Percentiles rank a stretch among this genome's conserved stretches.
Evolutionary conservation across 2,797 vertebrate species (phyloP).

Genomic region (Coccyzus lansbergi): DNA sequence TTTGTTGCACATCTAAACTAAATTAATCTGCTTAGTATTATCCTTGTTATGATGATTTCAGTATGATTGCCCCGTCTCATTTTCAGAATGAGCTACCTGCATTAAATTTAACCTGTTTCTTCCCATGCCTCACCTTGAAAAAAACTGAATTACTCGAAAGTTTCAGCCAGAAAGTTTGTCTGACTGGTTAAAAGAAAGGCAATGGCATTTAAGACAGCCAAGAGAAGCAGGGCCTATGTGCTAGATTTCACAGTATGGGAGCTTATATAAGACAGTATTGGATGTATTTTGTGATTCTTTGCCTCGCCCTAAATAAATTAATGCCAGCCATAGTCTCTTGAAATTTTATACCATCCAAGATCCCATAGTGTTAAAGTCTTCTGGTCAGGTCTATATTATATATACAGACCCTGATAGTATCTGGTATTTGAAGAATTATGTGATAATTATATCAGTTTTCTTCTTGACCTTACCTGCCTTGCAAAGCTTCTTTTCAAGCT

Average conservation of each 20-base stretch:
- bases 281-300: background rate
- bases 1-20: background rate
- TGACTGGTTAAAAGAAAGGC: background rate
- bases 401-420: background rate
- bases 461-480: constrained; percentile 52
- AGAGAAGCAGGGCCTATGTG: background rate
- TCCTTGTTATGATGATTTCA: background rate
- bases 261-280: background rate
- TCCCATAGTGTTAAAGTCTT: background rate
- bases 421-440: constrained; percentile 47
- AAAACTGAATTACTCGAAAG: background rate
- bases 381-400: background rate
- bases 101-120: background rate
- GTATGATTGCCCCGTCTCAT: background rate
- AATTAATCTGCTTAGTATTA: background rate
- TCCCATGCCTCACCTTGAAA: background rate
- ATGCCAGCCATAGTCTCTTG: background rate
- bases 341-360: background rate
- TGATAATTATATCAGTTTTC: constrained; percentile 49
- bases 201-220: background rate
- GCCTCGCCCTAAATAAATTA: constrained; percentile 29
- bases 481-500: constrained; percentile 45
- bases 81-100: background rate
- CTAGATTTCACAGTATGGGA: constrained; percentile 17
- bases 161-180: constrained; percentile 1